Base-by-base conservation (phyloP, 2,888 invertebrate genomes). In the Ennomos fuscantarius region DNA sequence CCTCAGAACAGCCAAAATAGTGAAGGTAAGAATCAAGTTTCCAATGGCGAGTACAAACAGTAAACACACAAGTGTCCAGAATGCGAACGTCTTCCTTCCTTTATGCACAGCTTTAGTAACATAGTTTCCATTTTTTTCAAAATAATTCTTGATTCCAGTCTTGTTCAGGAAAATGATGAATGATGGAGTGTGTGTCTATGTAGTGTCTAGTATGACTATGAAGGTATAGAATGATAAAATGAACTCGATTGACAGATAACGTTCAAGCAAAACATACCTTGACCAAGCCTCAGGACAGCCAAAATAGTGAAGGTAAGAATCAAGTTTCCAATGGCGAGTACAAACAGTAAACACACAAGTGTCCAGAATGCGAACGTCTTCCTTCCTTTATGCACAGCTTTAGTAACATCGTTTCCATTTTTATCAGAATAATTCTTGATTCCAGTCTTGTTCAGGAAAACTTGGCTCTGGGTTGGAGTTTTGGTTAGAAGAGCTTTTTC, bases 281-380 rank as follows among this genome's bases (percentile, higher is more conserved):
- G 95, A 0, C 97, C 97, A 57, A 98, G 93, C 56, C 96, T 92
- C 41, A 98, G 81, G 0, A 97, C 97, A 8, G 96, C 95, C 55
- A 97, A 93, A 50, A 98, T 96, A 0, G 96, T 95, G 39, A 97
- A 93, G 0, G 97, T 97, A 2, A 97, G 86, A 37, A 96, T 87
- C 48, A 97, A 92, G 87, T 97, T 97, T 9, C 96, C 96, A 40
- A 96, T 93, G 0, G 96, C 96, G 13, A 97, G 83, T 8, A 96
- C 84, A 52, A 96, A 93, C 8, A 96, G 82, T 36, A 96, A 84
- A 43, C 93, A 92, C 34, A 97, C 95, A 9, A 97, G 88, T 0
- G 95, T 95, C 97, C 97, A 97, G 74, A 97, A 95, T 0, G 95
- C 95, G 70, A 96, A 95, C 0, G 95, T 94, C 79, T 94, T 94